Percentiles rank a stretch among this genome's conserved stretches.
Evolutionary conservation across 2,888 invertebrate species (phyloP).

Genomic region (Ormyrus thymus): DNA sequence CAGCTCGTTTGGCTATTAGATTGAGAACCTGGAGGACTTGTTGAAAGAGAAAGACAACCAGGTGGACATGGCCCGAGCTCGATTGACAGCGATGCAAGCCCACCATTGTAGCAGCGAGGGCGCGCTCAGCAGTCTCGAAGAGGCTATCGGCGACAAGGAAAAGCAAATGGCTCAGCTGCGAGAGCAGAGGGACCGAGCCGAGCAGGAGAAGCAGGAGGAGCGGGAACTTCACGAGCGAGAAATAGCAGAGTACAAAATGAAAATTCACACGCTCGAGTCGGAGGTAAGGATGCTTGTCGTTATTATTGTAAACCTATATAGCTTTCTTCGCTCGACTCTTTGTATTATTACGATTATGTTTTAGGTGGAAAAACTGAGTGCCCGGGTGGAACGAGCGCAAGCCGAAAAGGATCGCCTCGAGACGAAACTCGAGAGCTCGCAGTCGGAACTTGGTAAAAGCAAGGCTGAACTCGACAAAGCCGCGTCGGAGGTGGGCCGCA

Average conservation of each 20-base stretch:
- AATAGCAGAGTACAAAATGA: constrained; percentile 96
- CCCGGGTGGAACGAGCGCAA: constrained; percentile 90
- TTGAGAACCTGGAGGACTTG: constrained; percentile 97
- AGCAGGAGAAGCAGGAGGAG: constrained; percentile 97
- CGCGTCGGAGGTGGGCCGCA: constrained; percentile 90
- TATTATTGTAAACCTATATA: no score
- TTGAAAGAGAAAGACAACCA: constrained; percentile 99
- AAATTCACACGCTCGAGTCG: constrained; percentile 91
- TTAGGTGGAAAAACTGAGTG: constrained; percentile 88
- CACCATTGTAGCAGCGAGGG: constrained; percentile 96
- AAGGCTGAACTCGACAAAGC: constrained; percentile 96
- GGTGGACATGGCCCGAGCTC: constrained; percentile 94
- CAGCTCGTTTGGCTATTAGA: constrained; percentile 77
- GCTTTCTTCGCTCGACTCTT: no score
- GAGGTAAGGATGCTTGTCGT: constrained; percentile 75
- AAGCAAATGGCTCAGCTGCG: constrained; percentile 96
- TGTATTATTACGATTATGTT: background rate
- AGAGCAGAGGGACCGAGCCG: constrained; percentile 95
- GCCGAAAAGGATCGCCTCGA: constrained; percentile 94
- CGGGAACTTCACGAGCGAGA: constrained; percentile 94
- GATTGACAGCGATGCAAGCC: constrained; percentile 94
- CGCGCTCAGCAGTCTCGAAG: constrained; percentile 93
- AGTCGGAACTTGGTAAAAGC: constrained; percentile 94
- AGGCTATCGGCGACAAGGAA: constrained; percentile 96
- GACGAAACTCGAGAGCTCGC: constrained; percentile 92